A percentile compares a stretch with the other conserved stretches of the same genome.
Conservation (phyloP, 53 echinoderm and acorn worm genomes). For the Astropecten irregularis region DNA sequence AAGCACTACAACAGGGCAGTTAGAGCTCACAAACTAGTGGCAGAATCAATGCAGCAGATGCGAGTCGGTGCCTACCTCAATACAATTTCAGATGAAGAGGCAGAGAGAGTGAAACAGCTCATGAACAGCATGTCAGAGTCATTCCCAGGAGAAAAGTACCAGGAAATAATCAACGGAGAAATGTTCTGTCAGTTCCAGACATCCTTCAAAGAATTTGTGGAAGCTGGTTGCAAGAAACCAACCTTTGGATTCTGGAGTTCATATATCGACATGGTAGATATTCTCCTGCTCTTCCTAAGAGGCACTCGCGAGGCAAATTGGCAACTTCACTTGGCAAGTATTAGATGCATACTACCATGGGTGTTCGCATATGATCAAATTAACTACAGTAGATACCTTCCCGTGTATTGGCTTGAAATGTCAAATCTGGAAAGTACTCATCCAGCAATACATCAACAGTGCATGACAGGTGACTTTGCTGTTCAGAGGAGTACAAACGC, state of each 20-base stretch:
- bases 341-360: slow-evolving; percentile 63
- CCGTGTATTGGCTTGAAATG: slow-evolving; percentile 71
- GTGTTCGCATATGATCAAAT: slow-evolving; percentile 48
- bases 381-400: slow-evolving; percentile 62
- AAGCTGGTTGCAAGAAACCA: slow-evolving; percentile 12
- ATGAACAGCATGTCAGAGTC: background rate
- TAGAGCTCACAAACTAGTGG: slow-evolving; percentile 65
- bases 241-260: slow-evolving; percentile 66
- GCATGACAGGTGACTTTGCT: slow-evolving; percentile 33
- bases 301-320: slow-evolving; percentile 50
- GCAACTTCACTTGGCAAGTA: slow-evolving; percentile 58
- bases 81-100: background rate
- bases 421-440: slow-evolving; percentile 35
- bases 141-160: background rate
- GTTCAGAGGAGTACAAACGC: slow-evolving; percentile 32
- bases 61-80: background rate
- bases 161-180: background rate
- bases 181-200: background rate
- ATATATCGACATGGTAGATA: slow-evolving; percentile 59
- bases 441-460: slow-evolving; percentile 39
- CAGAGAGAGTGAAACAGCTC: background rate
- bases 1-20: slow-evolving; percentile 68
- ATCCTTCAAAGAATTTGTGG: background rate
- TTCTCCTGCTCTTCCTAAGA: slow-evolving; percentile 48
- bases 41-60: slow-evolving; percentile 62